A percentile compares a stretch with the other conserved stretches of the same genome.
Evolutionary conservation across 2,888 invertebrate species (phyloP).

Genomic region (Oegoconia quadripuncta): DNA sequence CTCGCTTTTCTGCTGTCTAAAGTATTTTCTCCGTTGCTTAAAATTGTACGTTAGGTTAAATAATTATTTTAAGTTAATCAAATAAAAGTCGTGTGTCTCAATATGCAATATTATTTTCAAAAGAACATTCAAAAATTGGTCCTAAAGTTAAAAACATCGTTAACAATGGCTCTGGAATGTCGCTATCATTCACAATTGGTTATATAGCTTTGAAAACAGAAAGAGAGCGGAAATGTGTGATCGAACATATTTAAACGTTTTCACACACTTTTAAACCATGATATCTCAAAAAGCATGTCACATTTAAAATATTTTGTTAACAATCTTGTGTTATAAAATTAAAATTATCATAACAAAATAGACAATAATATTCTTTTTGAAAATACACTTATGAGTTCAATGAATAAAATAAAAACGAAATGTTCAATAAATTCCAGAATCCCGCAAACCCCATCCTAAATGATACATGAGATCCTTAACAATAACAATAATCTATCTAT

Average conservation of each 20-base stretch:
- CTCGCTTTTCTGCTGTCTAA: constrained; percentile 35
- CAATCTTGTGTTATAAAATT: too few species aligned
- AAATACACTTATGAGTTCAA: constrained; percentile 20
- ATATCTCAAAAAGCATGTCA: too few species aligned
- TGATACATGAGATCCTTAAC: constrained; percentile 77
- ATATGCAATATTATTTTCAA: constrained; percentile 79
- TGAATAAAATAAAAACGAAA: constrained; percentile 52
- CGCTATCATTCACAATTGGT: constrained; percentile 61
- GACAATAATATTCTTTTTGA: background rate
- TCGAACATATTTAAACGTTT: background rate
- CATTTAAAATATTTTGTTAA: too few species aligned
- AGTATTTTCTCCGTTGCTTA: constrained; percentile 49
- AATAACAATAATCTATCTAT: constrained; percentile 73
- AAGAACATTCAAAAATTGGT: constrained; percentile 79
- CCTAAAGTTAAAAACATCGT: constrained; percentile 77
- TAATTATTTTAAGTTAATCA: constrained; percentile 17
- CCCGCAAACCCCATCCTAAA: constrained; percentile 63
- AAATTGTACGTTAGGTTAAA: background rate
- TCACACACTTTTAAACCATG: background rate
- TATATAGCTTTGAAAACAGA: constrained; percentile 29
- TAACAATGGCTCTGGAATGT: constrained; percentile 80
- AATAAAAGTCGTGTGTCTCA: constrained; percentile 50
- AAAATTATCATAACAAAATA: background rate
- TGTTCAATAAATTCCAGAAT: constrained; percentile 65
- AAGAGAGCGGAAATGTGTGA: constrained; percentile 51